Evolutionary conservation across 2,888 invertebrate genomes (phyloP), one percentile per base, ranked within the genome.

Genomic region (Hemicrepidius hirtus): DNA sequence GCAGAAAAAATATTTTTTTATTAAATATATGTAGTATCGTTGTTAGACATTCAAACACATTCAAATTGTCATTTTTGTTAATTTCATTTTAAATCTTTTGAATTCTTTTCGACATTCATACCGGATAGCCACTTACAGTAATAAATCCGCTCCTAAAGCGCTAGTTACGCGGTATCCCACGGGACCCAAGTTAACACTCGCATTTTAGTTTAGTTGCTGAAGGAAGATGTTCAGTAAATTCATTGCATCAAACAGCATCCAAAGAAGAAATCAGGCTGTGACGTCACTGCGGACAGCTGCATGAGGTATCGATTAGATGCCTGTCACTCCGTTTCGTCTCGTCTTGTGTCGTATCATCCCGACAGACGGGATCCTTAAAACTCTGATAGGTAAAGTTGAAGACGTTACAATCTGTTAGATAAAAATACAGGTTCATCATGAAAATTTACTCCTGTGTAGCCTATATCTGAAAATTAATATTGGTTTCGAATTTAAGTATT

Each of bases 231-330:
- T 68, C 64, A 71, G 73, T 76, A 72, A 76, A 74, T 77, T 71
- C 71, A 71, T 67, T 71, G 74, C 69, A 68, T 68, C 71, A 71
- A 71, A 67, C 72, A 71, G 75, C 77, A 76, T 77, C 75, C 72
- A 76, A 78, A 76, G 75, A 78, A 75, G 78, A 77, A 77, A 79
- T 82, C 82, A 82, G 78, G 80, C 75, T 78, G 79, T 85, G 86
- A 85, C 86, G 86, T 86, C 86, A 86, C 82, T 86, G 86, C 86
- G 85, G 86, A 85, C 86, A 86, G 85, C 85, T 83, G 84, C 85
- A 85, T 84, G 82, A 81, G 82, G 79, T 85, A 85, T 85, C 85
- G 85, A 85, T 85, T 84, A 84, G 84, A 80, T 80, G 81, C 76
- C 83, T 84, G 84, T 84, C 84, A 82, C 80, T 82, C 80, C 81